Evolutionary conservation across 2,113 vertebrate genomes (phyloP), one percentile per base, ranked within the genome.

Genomic region (Corythoichthys intestinalis): DNA sequence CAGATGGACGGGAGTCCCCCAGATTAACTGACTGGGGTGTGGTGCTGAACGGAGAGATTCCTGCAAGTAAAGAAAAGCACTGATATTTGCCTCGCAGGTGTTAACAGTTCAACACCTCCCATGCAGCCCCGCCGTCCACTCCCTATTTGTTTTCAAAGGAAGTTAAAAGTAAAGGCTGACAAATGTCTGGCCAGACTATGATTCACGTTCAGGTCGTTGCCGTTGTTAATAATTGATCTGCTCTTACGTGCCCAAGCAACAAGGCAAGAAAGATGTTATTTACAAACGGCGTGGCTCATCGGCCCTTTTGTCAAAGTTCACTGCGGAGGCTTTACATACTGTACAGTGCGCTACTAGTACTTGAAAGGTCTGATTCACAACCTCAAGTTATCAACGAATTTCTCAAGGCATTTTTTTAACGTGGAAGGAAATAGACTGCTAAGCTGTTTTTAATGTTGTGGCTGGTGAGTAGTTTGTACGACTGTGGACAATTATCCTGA

Each of bases 1-100:
- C 89, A 90, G 85, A 89, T 90, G 89, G 85, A 89, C 88, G 89
- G 83, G 74, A 78, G 82, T 82, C 68, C 70, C 75, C 68, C 69
- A 66, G 74, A 87, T 82, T 61, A 74, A 87, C 80, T 64, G 70
- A 66, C 58, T 77, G 74, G 84, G 86, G 88, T 48, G 87, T 82
- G 88, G 81, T 72, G 74, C 68, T 73, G 80, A 86, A 78, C 76
- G 71, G 78, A 76, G 77, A 84, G 85, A 90, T 85, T 86, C 88
- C 66, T 83, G 50, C 64, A 69, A 83, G 83, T 77, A 72, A 39
- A 82, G 83, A 79, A 71, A 79, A 78, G 87, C 63, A 53, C 70
- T 38, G 72, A 82, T 81, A 86, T 84, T 83, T 76, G 47, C 50
- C 75, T 73, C 70, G 87, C 90, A 91, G 90, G 88, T 91, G 90